Evolutionary conservation across 2,888 invertebrate genomes (phyloP).

Genomic region (Pomacea canaliculata): DNA sequence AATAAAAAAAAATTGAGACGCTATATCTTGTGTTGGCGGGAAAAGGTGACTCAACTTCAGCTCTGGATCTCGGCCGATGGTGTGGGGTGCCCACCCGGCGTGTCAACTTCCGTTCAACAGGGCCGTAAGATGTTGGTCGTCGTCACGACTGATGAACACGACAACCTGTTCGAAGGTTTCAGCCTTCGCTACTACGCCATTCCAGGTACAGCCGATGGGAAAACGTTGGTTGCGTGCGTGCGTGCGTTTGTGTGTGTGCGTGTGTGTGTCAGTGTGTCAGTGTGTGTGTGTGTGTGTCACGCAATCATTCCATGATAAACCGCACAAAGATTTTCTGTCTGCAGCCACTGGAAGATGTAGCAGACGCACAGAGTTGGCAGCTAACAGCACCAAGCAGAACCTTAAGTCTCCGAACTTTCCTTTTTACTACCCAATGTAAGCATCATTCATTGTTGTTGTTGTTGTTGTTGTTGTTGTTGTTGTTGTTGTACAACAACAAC

Average conservation of each 20-base stretch:
- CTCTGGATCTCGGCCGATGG: constrained; percentile 24
- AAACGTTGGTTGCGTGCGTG: background rate
- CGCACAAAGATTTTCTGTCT: background rate
- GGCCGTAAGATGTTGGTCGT: constrained; percentile 23
- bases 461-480: too few relatives aligned
- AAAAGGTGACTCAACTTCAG: constrained; percentile 8
- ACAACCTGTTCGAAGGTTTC: constrained; percentile 26
- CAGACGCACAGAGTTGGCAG: constrained; percentile 16
- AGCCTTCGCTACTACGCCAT: constrained; percentile 26
- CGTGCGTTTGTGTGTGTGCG: constrained; percentile 4
- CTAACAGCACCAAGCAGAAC: constrained; percentile 24
- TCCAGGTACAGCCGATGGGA: constrained; percentile 18
- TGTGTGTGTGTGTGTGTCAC: background rate
- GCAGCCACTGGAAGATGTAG: constrained; percentile 24
- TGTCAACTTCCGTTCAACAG: constrained; percentile 15
- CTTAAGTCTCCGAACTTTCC: constrained; percentile 32
- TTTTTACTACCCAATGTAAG: constrained; percentile 35
- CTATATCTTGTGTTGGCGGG: too few relatives aligned
- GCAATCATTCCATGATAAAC: background rate
- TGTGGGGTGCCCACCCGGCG: constrained; percentile 24
- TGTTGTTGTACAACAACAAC: too few relatives aligned
- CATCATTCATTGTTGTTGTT: too few relatives aligned
- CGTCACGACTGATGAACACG: constrained; percentile 24
- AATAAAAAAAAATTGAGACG: too few relatives aligned
- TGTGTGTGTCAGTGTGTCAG: background rate